These are phyloP conservation scores for Odontamblyopus lacepedii DNA, from an alignment of 2,797 vertebrate genomes.

Conservation along the genomic window DNA sequence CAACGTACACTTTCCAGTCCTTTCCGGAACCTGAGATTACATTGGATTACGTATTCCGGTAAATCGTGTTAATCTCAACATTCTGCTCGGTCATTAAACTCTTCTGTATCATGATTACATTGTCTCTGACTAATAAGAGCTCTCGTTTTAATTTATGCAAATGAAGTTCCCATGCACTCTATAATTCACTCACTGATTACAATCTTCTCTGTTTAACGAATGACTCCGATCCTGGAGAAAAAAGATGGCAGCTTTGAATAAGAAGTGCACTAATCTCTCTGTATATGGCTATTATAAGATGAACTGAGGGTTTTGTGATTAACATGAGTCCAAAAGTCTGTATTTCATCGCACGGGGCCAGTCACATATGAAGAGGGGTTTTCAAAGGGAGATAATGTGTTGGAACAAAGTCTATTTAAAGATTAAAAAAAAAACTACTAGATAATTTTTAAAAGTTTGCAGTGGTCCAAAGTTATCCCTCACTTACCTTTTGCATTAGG, in stretches of 20 bases:
- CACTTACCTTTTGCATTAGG: no score
- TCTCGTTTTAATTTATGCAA: conserved; percentile 28
- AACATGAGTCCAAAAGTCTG: background rate
- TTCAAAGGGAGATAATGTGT: background rate
- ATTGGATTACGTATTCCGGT: conserved; percentile 10
- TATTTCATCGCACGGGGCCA: background rate
- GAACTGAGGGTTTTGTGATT: background rate
- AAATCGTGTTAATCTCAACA: conserved; percentile 1
- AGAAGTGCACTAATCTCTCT: background rate
- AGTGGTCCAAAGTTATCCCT: no score
- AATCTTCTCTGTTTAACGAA: conserved; percentile 7
- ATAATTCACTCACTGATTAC: conserved; percentile 19
- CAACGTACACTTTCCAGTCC: background rate
- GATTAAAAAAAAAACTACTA: no score
- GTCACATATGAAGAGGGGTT: background rate
- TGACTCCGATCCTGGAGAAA: conserved; percentile 16
- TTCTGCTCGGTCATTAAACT: conserved; percentile 23
- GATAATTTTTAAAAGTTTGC: no score
- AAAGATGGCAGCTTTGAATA: background rate
- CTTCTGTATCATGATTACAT: conserved; percentile 26
- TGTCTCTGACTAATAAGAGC: conserved; percentile 23
- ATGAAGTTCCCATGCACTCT: conserved; percentile 30
- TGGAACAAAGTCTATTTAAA: no score
- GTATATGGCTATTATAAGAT: background rate
- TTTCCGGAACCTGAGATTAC: background rate